Evolutionary conservation across 2,797 vertebrate species (phyloP).

Genomic region (Oreortyx pictus): DNA sequence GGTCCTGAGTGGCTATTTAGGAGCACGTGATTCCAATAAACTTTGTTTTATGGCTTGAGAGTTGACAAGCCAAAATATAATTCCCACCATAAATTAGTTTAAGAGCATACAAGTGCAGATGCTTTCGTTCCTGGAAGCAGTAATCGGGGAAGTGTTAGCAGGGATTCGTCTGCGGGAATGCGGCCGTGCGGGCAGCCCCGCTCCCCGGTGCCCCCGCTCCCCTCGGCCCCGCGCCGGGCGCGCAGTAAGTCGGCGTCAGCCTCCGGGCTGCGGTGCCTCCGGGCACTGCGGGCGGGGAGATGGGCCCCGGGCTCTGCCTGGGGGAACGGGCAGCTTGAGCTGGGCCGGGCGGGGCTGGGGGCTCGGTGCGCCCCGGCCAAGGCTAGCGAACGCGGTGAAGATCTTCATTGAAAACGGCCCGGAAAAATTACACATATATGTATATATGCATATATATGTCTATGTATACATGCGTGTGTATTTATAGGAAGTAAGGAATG

Average conservation of each 20-base stretch:
- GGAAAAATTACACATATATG: no score
- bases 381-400: background rate
- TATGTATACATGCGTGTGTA: no score
- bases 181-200: conserved; percentile 77
- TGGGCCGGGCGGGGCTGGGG: background rate
- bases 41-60: conserved; percentile 99
- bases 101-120: conserved; percentile 96
- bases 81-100: conserved; percentile 99
- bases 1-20: conserved; percentile 96
- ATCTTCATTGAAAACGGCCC: background rate
- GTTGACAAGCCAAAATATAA: conserved; percentile 99
- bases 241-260: conserved; percentile 86
- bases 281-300: no score
- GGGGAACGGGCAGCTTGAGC: background rate
- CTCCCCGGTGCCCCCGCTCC: conserved; percentile 68
- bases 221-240: conserved; percentile 73
- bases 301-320: background rate
- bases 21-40: conserved; percentile 99
- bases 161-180: conserved; percentile 76
- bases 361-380: background rate
- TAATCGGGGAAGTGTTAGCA: conserved; percentile 85
- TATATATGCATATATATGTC: no score
- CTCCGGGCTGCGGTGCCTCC: background rate
- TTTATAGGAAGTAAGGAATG: no score
- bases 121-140: conserved; percentile 89